Percentiles rank a stretch among this genome's conserved stretches.
Conservation (phyloP, 2,113 vertebrate species). For the Marmota flaviventris region DNA sequence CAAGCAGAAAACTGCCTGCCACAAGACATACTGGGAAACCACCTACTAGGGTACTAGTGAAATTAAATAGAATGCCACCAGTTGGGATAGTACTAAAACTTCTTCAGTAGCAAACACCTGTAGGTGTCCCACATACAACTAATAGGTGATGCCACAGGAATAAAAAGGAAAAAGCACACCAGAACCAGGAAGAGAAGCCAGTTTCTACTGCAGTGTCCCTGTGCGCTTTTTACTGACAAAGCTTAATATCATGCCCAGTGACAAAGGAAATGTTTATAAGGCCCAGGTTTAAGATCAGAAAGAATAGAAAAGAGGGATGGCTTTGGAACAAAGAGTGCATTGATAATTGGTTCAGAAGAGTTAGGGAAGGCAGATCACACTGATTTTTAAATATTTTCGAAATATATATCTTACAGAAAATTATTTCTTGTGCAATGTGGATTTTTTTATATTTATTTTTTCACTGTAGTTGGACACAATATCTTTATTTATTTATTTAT, state of each 20-base stretch:
- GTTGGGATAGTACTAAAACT: background rate
- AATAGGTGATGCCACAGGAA: background rate
- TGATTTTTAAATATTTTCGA: slow-evolving; percentile 22
- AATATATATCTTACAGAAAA: slow-evolving; percentile 13
- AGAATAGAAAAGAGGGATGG: background rate
- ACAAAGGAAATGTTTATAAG: background rate
- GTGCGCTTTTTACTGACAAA: background rate
- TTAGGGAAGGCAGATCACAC: background rate
- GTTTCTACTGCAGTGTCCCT: background rate
- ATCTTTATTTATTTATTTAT: no score
- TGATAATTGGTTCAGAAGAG: background rate
- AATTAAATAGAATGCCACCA: background rate
- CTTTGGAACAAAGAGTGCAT: background rate
- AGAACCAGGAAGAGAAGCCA: slow-evolving; percentile 26
- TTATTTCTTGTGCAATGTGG: slow-evolving; percentile 5
- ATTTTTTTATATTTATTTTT: no score
- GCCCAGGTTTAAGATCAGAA: background rate
- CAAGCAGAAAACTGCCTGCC: background rate
- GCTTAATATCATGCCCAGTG: background rate
- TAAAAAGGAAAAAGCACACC: background rate
- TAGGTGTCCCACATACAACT: background rate
- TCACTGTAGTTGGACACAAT: no score
- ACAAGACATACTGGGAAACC: background rate
- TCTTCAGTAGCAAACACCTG: background rate
- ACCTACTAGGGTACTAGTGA: background rate